Evolutionary conservation across 1,140 invertebrate genomes (phyloP).

Genomic region (Nilaparvata lugens): DNA sequence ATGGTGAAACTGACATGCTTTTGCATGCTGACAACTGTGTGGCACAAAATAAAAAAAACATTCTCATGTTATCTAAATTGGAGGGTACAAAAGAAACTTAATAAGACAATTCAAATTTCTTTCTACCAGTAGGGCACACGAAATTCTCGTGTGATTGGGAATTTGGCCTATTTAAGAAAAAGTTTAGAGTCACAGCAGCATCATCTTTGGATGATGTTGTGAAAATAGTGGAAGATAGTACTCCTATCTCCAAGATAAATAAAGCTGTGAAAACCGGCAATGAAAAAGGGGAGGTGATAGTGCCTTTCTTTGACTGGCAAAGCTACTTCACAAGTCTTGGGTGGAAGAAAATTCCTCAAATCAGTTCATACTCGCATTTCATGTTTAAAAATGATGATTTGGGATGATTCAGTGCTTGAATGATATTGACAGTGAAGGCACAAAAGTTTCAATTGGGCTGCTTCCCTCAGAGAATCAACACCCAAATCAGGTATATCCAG

Average conservation of each 20-base stretch:
- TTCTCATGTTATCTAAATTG: constrained; percentile 3
- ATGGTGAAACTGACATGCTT: neutral
- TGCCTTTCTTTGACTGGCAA: neutral
- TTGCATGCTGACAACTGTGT: constrained; percentile 17
- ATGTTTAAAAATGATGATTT: neutral
- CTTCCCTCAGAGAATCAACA: neutral
- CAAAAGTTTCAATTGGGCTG: neutral
- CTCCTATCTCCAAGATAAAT: neutral
- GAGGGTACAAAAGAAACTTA: neutral
- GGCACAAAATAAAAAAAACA: no score
- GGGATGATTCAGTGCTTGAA: neutral
- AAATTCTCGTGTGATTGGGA: neutral
- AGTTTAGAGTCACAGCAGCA: neutral
- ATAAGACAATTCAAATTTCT: neutral
- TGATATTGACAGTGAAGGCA: neutral
- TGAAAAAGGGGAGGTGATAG: neutral
- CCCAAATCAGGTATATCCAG: neutral
- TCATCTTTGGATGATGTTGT: neutral
- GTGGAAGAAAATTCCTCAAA: neutral
- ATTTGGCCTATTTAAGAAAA: neutral
- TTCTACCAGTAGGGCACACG: neutral
- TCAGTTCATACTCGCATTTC: neutral
- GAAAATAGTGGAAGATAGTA: neutral
- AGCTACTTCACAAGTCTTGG: neutral
- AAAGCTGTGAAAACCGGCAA: neutral